Conservation (phyloP, 2,113 vertebrate species). For the Tyto alba region DNA sequence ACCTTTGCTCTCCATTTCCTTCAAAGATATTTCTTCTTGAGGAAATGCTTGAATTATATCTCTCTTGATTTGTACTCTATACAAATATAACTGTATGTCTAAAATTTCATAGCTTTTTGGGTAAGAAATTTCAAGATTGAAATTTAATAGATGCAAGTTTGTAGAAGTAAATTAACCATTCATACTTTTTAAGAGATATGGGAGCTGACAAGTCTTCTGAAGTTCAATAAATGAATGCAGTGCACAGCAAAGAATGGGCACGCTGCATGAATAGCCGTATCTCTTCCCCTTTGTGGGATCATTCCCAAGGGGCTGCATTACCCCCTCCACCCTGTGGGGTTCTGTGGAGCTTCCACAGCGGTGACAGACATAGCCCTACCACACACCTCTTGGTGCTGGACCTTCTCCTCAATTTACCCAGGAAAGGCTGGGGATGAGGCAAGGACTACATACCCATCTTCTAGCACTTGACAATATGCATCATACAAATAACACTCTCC, state of each 20-base stretch:
- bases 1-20: neutral
- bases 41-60: neutral
- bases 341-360: neutral
- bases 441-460: neutral
- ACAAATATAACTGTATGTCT: neutral
- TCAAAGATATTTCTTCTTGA: neutral
- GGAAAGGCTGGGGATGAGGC: neutral
- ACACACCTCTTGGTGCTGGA: accelerated
- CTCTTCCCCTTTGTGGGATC: neutral
- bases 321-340: neutral
- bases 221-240: neutral
- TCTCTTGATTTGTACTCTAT: neutral
- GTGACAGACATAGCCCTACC: neutral
- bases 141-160: neutral
- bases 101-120: neutral
- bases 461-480: neutral
- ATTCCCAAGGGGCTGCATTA: neutral
- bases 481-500: neutral
- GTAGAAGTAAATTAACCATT: neutral
- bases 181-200: neutral
- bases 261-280: neutral
- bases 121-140: neutral
- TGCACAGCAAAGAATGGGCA: neutral
- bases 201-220: neutral
- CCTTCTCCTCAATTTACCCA: neutral